Percentiles rank a stretch among this genome's conserved stretches.
phyloP scores from a whole-genome alignment of 2,888 invertebrate species.

The Xestobium rufovillosum region DNA sequence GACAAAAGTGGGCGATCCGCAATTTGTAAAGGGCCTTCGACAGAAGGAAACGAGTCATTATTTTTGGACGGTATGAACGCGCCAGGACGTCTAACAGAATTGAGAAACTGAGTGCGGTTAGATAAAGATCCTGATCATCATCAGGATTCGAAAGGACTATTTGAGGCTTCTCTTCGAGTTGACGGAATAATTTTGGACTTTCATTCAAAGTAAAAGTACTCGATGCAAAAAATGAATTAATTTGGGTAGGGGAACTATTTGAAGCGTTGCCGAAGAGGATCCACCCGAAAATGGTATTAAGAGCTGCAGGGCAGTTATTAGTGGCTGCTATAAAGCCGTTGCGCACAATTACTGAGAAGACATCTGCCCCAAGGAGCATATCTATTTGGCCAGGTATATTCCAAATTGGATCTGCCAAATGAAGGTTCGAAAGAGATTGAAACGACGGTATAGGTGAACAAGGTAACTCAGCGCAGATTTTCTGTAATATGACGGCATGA shows the following conservation, averaged over 20 bases:
- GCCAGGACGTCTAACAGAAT: not conserved
- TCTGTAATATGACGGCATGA: conserved; percentile 1
- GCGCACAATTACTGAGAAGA: not conserved
- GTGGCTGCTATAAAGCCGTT: too few species aligned
- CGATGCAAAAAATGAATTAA: conserved; percentile 2
- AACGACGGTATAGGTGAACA: not conserved
- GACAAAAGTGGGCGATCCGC: too few species aligned
- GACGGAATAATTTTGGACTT: not conserved
- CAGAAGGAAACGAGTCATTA: too few species aligned
- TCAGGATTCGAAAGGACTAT: not conserved
- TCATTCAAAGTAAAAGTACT: not conserved
- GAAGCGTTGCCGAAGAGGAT: not conserved
- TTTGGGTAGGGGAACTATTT: not conserved
- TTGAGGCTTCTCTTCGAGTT: conserved; percentile 1
- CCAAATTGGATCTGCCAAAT: conserved; percentile 2
- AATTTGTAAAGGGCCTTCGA: too few species aligned
- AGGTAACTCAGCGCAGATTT: conserved; percentile 2
- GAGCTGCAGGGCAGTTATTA: too few species aligned
- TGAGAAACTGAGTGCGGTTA: not conserved
- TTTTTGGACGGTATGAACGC: not conserved
- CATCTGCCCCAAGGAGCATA: not conserved
- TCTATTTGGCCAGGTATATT: too few species aligned
- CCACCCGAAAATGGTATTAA: too few species aligned
- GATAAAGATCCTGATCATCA: not conserved
- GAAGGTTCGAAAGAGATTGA: not conserved